Evolutionary conservation across 2,113 vertebrate genomes (phyloP), one percentile per base, ranked within the genome.

Genomic region (Oenanthe oenanthe): DNA sequence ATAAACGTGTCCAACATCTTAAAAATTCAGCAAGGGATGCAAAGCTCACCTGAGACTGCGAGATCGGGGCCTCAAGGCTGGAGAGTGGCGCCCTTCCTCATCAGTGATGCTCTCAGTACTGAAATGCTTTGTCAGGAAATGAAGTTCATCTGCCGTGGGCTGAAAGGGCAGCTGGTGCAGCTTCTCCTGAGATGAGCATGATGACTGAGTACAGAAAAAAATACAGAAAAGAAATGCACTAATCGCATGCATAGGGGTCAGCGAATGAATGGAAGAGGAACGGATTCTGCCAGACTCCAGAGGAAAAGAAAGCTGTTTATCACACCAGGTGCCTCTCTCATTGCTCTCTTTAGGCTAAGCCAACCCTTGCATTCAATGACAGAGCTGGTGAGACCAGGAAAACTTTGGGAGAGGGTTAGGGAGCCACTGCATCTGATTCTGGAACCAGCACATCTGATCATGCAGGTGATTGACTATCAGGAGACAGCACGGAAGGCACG

Each of bases 181-280:
- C 98, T 99, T 99, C 98, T 99, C 99, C 98, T 99, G 99, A 96
- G 99, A 99, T 98, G 99, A 99, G 98, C 99, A 99, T 95, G 99
- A 99, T 96, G 99, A 99, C 99, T 99, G 98, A 98, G 98, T 98
- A 98, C 97, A 98, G 98, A 98, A 98, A 95, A 96, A 95, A 95
- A 96, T 93, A 97, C 94, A 97, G 95, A 96, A 96, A 95, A 95
- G 85, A 95, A 96, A 97, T 94, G 96, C 96, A 96, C 96, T 96
- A 96, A 97, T 96, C 76, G 81, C 95, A 97, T 95, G 95, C 94
- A 97, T 94, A 96, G 89, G 91, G 89, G 87, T 95, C 91, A 92
- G 92, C 96, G 92, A 80, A 85, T 73, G 92, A 95, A 94, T 47
- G 90, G 85, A 96, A 88, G 89, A 88, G 92, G 91, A 95, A 91